phyloP scores from a whole-genome alignment of 1,140 invertebrate species.

The Pararge aegeria region DNA sequence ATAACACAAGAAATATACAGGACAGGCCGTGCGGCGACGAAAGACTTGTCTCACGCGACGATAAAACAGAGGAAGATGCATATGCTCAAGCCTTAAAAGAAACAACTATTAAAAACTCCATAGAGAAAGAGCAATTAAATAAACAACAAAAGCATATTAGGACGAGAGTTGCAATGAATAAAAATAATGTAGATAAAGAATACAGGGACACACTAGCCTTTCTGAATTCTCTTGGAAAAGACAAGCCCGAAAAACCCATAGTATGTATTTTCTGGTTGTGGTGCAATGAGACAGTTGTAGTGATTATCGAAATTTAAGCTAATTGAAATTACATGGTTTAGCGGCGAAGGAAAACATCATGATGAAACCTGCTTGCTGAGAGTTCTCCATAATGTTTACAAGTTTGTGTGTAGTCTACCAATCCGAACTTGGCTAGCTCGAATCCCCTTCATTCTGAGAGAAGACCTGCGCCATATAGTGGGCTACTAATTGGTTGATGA shows the following conservation, averaged over 20 bases:
- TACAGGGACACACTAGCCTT: slow-evolving; percentile 68
- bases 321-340: no score
- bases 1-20: slow-evolving; percentile 56
- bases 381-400: no score
- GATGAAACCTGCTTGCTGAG: no score
- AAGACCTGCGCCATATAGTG: no score
- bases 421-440: no score
- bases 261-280: slow-evolving; percentile 48
- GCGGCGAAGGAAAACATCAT: no score
- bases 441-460: no score
- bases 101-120: slow-evolving; percentile 24
- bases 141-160: slow-evolving; percentile 48
- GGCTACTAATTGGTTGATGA: no score
- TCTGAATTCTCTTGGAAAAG: slow-evolving; percentile 66
- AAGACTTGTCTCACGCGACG: slow-evolving; percentile 47
- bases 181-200: slow-evolving; percentile 70
- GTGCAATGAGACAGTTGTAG: no score
- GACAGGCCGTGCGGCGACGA: slow-evolving; percentile 41
- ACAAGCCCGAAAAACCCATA: slow-evolving; percentile 40
- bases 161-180: slow-evolving; percentile 60
- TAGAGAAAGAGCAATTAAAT: slow-evolving; percentile 39
- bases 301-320: no score
- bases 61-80: slow-evolving; percentile 56
- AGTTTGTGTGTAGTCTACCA: no score
- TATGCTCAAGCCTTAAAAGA: slow-evolving; percentile 64